Base-by-base conservation (phyloP, 2,113 vertebrate species). In the Ancistrus triradiatus region DNA sequence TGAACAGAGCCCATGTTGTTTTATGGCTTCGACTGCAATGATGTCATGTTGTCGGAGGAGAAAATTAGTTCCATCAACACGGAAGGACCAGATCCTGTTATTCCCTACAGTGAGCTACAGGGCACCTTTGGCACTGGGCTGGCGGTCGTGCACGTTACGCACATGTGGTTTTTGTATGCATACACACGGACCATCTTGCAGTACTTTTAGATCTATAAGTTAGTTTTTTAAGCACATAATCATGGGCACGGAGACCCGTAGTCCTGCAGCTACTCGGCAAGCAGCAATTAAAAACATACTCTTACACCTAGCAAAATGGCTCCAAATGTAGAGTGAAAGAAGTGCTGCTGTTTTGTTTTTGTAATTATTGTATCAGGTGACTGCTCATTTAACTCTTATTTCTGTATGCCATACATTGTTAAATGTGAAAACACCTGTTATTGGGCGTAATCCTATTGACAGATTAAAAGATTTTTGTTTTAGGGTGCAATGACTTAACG, bases 51-150 rank as follows among this genome's bases (percentile, higher is more conserved):
- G 59, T 59, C 37, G 56, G 58, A 58, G 51, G 33, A 58, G 70
- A 72, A 73, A 74, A 74, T 60, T 21, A 75, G 48, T 80, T 80
- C 65, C 65, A 75, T 61, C 5, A 68, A 15, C 59, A 65, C 40
- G n/a, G 47, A 56, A 62, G 58, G 40, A 38, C 28, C 42, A 35
- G 37, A 51, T 33, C 56, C 13, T 27, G 37, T 38, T 56, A 25
- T 67, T 58, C 55, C 51, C 51, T 58, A 44, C 19, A 21, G 19
- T 15, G 17, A 64, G 62, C 55, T 48, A 17, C 40, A 27, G 13
- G 31, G 43, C 47, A 28, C 49, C 57, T 56, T 63, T 28, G 35
- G 56, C 28, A 43, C 22, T 21, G 44, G 35, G 38, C 14, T 49
- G 17, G 42, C 3, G 24, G 22, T 17, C 27, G 19, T 66, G 44